Evolutionary conservation across 2,888 invertebrate genomes (phyloP), one percentile per base, ranked within the genome.

Genomic region (Mycalesis mineus): DNA sequence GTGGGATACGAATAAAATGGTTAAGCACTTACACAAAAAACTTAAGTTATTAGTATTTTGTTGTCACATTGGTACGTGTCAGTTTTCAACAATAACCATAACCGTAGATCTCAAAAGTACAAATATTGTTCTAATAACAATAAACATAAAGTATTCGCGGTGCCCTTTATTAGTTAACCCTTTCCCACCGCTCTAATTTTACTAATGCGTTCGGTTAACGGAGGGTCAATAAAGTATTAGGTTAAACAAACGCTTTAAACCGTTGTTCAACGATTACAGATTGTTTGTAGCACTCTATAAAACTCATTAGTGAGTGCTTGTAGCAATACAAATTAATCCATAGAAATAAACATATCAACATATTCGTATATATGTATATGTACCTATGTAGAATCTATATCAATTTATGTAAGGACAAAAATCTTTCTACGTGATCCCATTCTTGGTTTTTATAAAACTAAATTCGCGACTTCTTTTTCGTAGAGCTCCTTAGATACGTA

Each of bases 161-260:
- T 68, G 68, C 65, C 65, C 66, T 63, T 63, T 57, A 54, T 59
- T 71, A 47, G 47, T 13, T 45, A 88, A 87, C 88, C 88, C 86
- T 87, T 89, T 88, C 89, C 88, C 89, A 89, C 85, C 84, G 82
- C 85, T 89, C 88, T 88, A 87, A 84, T 87, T 88, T 88, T 87
- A 88, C 88, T 87, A 88, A 88, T 86, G 86, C 80, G 78, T 73
- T 78, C 75, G 62, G 70, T 73, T 73, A 78, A 79, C 76, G 75
- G 74, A 80, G 85, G 87, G 85, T 77, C 76, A 80, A 67, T 78
- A 77, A 61, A 80, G 77, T 80, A 79, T 78, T 73, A 71, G 66
- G 74, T 80, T 80, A 79, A 80, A 84, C 80, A 84, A 79, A 84
- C 69, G 80, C 77, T 77, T 78, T 75, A 72, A 78, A 82, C 78